phyloP scores from a whole-genome alignment of 2,797 vertebrate genomes.

The Podarcis siculus region DNA sequence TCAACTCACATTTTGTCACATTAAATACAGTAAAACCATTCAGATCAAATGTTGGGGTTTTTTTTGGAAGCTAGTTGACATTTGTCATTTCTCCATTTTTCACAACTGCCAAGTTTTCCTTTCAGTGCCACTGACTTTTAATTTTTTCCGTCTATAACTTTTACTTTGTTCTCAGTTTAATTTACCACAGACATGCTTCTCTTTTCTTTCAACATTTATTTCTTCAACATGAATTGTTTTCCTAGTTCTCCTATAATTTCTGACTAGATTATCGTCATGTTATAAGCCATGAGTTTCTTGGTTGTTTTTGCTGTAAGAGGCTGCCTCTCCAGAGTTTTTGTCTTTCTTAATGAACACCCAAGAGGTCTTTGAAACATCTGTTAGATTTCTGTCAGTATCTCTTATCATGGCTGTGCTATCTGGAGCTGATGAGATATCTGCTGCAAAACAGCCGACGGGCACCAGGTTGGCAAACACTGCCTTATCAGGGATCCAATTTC shows the following conservation, averaged over 20 bases:
- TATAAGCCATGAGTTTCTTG: background rate
- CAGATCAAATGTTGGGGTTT: slow-evolving; percentile 17
- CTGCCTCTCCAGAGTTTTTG: background rate
- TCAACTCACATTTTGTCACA: slow-evolving; percentile 20
- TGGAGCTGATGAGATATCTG: too few species aligned
- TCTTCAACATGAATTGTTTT: background rate
- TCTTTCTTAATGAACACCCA: background rate
- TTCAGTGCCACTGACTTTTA: slow-evolving; percentile 7
- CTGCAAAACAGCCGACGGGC: too few species aligned
- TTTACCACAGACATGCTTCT: background rate
- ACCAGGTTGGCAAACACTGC: background rate
- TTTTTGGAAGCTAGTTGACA: background rate
- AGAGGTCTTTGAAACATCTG: background rate
- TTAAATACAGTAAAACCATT: slow-evolving; percentile 15
- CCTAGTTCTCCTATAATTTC: background rate
- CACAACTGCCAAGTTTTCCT: slow-evolving; percentile 9
- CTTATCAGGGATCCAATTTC: background rate
- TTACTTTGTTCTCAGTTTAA: slow-evolving; percentile 19
- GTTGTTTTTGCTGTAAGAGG: too few species aligned
- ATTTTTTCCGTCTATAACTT: slow-evolving; percentile 6
- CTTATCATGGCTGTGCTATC: too few species aligned
- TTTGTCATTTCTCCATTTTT: slow-evolving; percentile 33
- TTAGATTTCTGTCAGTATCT: background rate
- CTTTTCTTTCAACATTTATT: background rate
- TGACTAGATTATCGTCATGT: background rate